Percentiles rank a stretch among this genome's conserved stretches.
Conservation (phyloP, 2,113 vertebrate genomes). For the Noctilio leporinus region DNA sequence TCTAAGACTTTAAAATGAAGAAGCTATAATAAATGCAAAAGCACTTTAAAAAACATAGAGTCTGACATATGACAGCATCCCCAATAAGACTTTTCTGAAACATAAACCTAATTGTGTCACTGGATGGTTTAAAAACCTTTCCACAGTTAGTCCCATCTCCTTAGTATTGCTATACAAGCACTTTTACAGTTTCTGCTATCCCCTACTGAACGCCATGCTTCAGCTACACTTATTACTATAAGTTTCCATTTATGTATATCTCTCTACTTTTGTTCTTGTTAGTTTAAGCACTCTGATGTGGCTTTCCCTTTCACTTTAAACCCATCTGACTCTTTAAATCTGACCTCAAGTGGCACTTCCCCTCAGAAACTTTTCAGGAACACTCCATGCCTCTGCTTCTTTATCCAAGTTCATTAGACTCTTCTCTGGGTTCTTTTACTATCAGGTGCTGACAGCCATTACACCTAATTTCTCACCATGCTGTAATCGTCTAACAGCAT, state of each 20-base stretch:
- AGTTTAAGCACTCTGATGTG: neutral
- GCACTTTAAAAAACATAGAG: constrained; percentile 7
- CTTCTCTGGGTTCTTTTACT: neutral
- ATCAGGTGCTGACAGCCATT: neutral
- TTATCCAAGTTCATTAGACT: neutral
- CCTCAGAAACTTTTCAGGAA: neutral
- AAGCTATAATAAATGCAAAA: neutral
- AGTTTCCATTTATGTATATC: neutral
- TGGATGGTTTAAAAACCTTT: neutral
- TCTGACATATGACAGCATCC: neutral
- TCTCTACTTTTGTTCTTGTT: neutral
- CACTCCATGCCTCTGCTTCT: neutral
- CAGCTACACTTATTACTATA: neutral
- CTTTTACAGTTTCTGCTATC: neutral
- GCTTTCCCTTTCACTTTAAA: neutral
- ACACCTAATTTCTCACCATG: neutral
- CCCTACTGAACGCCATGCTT: neutral
- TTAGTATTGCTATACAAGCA: neutral
- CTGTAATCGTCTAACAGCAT: neutral
- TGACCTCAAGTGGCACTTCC: neutral
- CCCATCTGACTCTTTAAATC: neutral
- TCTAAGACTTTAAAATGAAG: neutral
- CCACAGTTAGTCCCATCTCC: neutral
- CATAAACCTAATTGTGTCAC: neutral
- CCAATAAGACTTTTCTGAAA: neutral